Conservation (phyloP, 2,113 vertebrate genomes). For the Oceanites oceanicus region DNA sequence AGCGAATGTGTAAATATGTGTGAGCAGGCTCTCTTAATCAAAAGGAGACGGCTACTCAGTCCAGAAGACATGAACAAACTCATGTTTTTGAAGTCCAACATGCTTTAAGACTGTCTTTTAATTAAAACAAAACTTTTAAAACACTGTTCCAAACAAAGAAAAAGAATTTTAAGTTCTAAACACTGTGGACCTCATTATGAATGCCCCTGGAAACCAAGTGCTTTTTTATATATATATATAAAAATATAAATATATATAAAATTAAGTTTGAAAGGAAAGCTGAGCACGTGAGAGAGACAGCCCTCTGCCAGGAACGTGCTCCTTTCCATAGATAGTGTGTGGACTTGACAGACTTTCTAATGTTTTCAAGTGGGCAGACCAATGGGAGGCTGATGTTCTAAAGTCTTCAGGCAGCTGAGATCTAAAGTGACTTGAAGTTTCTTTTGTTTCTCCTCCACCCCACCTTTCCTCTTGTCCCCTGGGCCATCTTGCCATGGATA, state of each 20-base stretch:
- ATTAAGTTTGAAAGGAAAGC: slow-evolving; percentile 71
- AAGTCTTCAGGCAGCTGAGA: slow-evolving; percentile 79
- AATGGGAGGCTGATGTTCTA: slow-evolving; percentile 69
- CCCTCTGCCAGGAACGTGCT: slow-evolving; percentile 61
- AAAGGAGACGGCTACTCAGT: slow-evolving; percentile 90
- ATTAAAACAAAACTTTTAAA: slow-evolving; percentile 72
- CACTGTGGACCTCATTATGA: slow-evolving; percentile 85
- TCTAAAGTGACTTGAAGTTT: slow-evolving; percentile 80
- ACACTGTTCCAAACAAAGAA: slow-evolving; percentile 82
- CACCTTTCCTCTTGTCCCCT: slow-evolving; percentile 2
- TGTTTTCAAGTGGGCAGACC: slow-evolving; percentile 75
- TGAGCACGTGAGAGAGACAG: slow-evolving; percentile 61
- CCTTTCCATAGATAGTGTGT: slow-evolving; percentile 65
- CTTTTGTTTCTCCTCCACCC: slow-evolving; percentile 49
- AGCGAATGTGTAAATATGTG: slow-evolving; percentile 92
- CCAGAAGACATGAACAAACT: slow-evolving; percentile 99
- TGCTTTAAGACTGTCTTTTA: slow-evolving; percentile 83
- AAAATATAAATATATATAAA: slow-evolving; percentile 66
- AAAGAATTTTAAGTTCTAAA: slow-evolving; percentile 82
- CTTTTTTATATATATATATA: slow-evolving; percentile 76
- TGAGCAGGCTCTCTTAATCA: slow-evolving; percentile 93
- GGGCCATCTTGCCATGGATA: slow-evolving; percentile 71
- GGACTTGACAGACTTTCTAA: slow-evolving; percentile 68
- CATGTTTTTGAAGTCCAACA: slow-evolving; percentile 98
- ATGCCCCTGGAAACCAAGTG: slow-evolving; percentile 81